phyloP scores from a whole-genome alignment of 2,113 vertebrate genomes.

The Chunga burmeisteri region DNA sequence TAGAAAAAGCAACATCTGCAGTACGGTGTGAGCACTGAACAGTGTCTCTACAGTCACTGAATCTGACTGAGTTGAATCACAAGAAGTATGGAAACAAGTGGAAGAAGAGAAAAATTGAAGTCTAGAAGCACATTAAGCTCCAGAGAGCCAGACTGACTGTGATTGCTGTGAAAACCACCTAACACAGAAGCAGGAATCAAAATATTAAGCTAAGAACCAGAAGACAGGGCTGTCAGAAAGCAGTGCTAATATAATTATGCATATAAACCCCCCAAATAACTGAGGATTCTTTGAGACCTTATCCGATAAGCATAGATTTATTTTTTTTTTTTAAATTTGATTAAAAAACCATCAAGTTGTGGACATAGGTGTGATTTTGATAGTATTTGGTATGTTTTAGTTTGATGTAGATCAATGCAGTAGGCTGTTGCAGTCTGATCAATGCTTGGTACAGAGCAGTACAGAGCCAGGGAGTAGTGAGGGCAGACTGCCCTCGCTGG shows the following conservation, averaged over 20 bases:
- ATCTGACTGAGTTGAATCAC: neutral
- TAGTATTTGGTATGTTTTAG: neutral
- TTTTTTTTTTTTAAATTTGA: neutral
- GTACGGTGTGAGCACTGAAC: neutral
- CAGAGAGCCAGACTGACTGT: neutral
- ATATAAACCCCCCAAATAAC: neutral
- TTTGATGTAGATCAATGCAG: neutral
- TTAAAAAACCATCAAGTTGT: neutral
- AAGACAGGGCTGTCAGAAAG: neutral
- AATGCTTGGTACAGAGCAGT: neutral
- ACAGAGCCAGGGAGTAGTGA: neutral
- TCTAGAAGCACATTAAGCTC: neutral
- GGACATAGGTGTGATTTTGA: neutral
- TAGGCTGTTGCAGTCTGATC: neutral
- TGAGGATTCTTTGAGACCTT: neutral
- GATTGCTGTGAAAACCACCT: neutral
- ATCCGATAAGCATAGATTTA: neutral
- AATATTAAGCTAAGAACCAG: neutral
- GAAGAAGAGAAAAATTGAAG: neutral
- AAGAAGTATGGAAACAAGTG: fast-evolving
- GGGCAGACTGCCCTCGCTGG: too few species aligned
- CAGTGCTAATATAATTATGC: neutral
- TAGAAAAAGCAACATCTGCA: neutral
- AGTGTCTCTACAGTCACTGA: neutral
- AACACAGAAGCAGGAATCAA: neutral